phyloP scores from a whole-genome alignment of 2,797 vertebrate species.

The Smutsia gigantea region DNA sequence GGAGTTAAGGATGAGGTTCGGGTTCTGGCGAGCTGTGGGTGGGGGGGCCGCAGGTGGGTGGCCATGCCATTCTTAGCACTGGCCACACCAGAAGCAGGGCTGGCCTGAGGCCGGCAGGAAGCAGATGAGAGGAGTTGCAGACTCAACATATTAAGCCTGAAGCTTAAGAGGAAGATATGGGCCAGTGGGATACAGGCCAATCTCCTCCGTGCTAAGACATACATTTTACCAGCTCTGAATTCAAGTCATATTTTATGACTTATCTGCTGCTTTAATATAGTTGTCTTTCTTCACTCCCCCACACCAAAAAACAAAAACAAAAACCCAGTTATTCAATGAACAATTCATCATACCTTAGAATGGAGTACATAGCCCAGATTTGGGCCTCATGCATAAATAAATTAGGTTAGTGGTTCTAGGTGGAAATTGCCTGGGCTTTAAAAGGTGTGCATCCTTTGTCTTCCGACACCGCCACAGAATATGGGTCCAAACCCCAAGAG shows the following conservation, averaged over 20 bases:
- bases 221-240: background rate
- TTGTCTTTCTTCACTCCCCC: background rate
- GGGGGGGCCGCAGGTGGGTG: background rate
- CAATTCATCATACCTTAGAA: background rate
- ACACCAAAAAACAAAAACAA: background rate
- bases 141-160: background rate
- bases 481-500: accelerated
- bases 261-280: background rate
- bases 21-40: background rate
- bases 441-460: background rate
- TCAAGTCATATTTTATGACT: background rate
- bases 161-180: background rate
- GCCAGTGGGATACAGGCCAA: background rate
- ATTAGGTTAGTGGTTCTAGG: background rate
- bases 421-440: background rate
- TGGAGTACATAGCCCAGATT: background rate
- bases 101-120: background rate
- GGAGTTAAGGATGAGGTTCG: background rate
- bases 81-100: background rate
- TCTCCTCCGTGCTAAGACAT: background rate
- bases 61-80: background rate
- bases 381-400: background rate
- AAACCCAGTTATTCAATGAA: background rate
- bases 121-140: background rate
- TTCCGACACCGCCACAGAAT: background rate